These are phyloP conservation scores for Falco cherrug DNA, from an alignment of 2,797 vertebrate genomes.

Conservation along the genomic window DNA sequence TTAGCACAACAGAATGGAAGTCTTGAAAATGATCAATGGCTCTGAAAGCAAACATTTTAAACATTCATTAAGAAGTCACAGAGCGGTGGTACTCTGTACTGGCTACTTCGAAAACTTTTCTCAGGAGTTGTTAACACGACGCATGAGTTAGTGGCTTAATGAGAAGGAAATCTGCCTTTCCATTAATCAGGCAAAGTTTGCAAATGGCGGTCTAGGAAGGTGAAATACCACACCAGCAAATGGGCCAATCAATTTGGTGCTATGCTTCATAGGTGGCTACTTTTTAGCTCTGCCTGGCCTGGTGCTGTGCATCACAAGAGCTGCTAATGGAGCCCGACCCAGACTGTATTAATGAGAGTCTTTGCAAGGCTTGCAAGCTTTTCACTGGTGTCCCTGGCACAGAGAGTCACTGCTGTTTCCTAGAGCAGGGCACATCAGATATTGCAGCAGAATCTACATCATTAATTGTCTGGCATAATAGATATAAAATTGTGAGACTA, in stretches of 20 bases:
- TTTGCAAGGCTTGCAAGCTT: neutral
- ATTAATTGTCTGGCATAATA: neutral
- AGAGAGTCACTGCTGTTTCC: neutral
- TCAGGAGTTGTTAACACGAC: conserved; percentile 1
- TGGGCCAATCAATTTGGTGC: neutral
- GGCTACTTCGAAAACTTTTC: conserved; percentile 32
- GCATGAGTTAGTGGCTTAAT: neutral
- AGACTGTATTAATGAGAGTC: neutral
- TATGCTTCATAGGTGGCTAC: neutral
- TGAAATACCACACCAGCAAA: neutral
- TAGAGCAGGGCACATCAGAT: neutral
- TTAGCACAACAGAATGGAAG: neutral
- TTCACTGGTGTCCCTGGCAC: neutral
- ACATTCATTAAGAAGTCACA: neutral
- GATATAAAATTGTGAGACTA: neutral
- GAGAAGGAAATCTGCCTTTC: conserved; percentile 3
- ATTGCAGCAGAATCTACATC: neutral
- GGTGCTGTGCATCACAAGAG: neutral
- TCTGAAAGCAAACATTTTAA: conserved; percentile 30
- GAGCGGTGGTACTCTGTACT: neutral
- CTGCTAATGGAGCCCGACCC: neutral
- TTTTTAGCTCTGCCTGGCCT: neutral
- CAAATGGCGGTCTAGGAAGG: neutral
- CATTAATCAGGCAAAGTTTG: conserved; percentile 38
- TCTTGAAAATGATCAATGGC: neutral